These are phyloP conservation scores for Dendrocopos noguchii DNA, from an alignment of 2,113 vertebrate species.

Conservation along the genomic window DNA sequence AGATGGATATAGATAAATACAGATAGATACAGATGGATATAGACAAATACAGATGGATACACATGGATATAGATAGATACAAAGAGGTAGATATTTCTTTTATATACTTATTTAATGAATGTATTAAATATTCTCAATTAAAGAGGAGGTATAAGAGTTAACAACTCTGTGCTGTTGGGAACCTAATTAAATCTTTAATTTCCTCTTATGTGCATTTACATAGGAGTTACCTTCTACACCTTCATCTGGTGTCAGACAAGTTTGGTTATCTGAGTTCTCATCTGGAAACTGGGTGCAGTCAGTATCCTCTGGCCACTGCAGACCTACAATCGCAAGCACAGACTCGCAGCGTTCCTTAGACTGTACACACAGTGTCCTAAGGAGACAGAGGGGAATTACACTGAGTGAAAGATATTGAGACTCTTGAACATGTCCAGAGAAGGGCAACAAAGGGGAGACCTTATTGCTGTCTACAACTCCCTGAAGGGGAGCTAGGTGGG, in stretches of 20 bases:
- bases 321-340: constrained; percentile 91
- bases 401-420: background rate
- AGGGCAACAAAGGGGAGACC: too few relatives aligned
- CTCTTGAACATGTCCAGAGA: too few relatives aligned
- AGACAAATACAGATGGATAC: too few relatives aligned
- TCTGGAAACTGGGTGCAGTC: constrained; percentile 93
- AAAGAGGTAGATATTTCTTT: too few relatives aligned
- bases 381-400: background rate
- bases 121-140: background rate
- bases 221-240: constrained; percentile 85
- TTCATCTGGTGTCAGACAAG: constrained; percentile 89
- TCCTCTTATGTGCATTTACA: background rate
- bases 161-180: background rate
- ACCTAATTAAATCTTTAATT: background rate
- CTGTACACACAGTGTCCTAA: constrained; percentile 87
- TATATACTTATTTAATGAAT: too few relatives aligned
- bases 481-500: too few relatives aligned
- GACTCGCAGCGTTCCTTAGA: constrained; percentile 92
- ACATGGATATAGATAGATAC: too few relatives aligned
- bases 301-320: constrained; percentile 95
- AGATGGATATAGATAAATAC: too few relatives aligned
- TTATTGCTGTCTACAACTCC: too few relatives aligned
- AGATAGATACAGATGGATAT: too few relatives aligned
- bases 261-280: constrained; percentile 81
- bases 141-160: background rate